Base-by-base conservation (phyloP, 2,797 vertebrate species). In the Falco novaeseelandiae region DNA sequence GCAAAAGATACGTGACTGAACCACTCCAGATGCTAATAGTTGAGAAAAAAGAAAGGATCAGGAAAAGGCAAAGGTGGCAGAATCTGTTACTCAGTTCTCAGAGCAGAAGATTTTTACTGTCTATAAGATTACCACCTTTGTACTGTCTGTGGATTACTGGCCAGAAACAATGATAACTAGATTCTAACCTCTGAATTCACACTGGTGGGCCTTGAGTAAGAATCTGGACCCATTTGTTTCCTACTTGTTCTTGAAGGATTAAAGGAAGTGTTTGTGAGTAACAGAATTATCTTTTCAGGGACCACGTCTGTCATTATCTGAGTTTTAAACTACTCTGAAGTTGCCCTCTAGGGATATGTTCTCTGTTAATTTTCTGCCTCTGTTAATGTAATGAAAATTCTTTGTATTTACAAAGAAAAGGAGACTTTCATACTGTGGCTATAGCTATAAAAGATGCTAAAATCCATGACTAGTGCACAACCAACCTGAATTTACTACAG, bases 341-440 rank as follows among this genome's bases (percentile, higher is more conserved):
- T 23, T 2, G 0, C 18, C 42, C 55, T 73, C 80, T 32, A 36
- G 61, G 44, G 49, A 32, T 0, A 0, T n/a, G 38, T 58, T 32
- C 42, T 74, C 27, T 4, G 8, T 9, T 86, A 23, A 11, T 25
- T 81, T 81, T 84, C 49, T 69, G 40, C 38, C 34, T 48, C 69
- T 72, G 9, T 55, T 93, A 87, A 70, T 1, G 15, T 52, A 91
- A 89, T 40, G 51, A 72, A 69, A 92, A 72, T 26, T 49, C 51
- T 69, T 72, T 72, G 27, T 14, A 17, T 61, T 90, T 79, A 84
- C 36, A 89, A 72, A 79, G 19, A 14, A 70, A 69, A 83, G 48
- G 40, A 58, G 26, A 34, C 8, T 78, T 91, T 67, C 26, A 46
- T 10, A 6, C 20, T 9, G 38, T 19, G 30, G 19, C 58, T 49